Conservation (phyloP, 2,797 vertebrate species). For the Allobates femoralis region DNA sequence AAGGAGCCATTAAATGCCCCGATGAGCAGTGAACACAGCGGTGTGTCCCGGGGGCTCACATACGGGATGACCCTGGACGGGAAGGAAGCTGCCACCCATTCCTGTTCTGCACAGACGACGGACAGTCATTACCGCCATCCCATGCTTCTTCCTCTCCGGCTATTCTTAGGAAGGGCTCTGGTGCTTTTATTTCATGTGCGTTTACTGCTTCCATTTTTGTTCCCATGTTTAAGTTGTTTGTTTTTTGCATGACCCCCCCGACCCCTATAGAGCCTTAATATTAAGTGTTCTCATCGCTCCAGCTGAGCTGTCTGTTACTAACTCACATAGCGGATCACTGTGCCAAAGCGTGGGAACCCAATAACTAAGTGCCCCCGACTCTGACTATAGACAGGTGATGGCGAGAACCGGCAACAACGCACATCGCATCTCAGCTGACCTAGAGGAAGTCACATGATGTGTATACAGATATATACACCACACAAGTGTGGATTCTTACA, state of each 20-base stretch:
- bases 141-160: neutral
- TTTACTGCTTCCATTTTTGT: neutral
- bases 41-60: neutral
- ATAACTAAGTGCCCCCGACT: neutral
- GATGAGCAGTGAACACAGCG: slow-evolving; percentile 5
- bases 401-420: neutral
- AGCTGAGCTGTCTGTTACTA: neutral
- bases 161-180: neutral
- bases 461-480: neutral
- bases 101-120: slow-evolving; percentile 31
- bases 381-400: neutral
- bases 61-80: neutral
- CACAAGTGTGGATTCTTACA: too few species aligned
- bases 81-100: slow-evolving; percentile 32
- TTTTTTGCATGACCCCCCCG: neutral
- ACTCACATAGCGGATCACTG: neutral
- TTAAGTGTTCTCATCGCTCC: neutral
- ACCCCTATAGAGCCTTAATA: neutral
- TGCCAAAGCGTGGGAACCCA: slow-evolving; percentile 15
- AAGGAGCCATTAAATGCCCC: neutral
- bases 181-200: neutral
- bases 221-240: neutral
- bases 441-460: neutral
- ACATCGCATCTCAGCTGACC: neutral
- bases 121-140: neutral